phyloP scores from a whole-genome alignment of 2,888 invertebrate genomes.

The Acanthosoma haemorrhoidale region DNA sequence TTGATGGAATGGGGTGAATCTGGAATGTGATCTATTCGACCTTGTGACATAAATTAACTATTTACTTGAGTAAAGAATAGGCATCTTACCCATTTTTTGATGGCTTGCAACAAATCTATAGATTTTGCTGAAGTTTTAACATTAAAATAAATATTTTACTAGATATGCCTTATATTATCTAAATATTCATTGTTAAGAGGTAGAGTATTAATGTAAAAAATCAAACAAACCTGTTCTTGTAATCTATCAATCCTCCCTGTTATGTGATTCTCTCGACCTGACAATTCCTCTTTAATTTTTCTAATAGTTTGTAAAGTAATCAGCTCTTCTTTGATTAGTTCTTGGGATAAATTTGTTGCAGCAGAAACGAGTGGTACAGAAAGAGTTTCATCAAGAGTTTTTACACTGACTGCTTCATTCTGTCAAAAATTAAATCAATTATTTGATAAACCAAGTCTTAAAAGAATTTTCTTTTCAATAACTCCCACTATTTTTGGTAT shows the following conservation, averaged over 20 bases:
- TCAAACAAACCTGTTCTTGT: slow-evolving; percentile 4
- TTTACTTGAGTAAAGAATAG: too few species aligned
- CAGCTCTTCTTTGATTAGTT: neutral
- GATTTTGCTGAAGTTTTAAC: too few species aligned
- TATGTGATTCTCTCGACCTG: slow-evolving; percentile 7
- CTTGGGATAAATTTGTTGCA: neutral
- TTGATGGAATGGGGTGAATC: too few species aligned
- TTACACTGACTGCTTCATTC: neutral
- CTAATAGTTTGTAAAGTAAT: slow-evolving; percentile 7
- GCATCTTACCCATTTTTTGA: too few species aligned
- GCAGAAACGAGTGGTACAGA: neutral
- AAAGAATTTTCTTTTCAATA: too few species aligned
- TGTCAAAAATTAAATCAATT: neutral
- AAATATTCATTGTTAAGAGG: too few species aligned
- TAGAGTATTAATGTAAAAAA: neutral
- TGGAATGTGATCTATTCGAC: too few species aligned
- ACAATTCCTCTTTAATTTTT: slow-evolving; percentile 11
- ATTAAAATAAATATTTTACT: too few species aligned
- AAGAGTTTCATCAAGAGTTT: neutral
- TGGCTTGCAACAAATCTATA: too few species aligned
- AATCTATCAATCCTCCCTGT: neutral
- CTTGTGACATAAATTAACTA: too few species aligned
- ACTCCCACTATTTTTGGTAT: too few species aligned
- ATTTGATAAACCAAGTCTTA: neutral
- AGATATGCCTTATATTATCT: too few species aligned